Conservation (phyloP, 1,140 invertebrate genomes). For the Drosophila subobscura region DNA sequence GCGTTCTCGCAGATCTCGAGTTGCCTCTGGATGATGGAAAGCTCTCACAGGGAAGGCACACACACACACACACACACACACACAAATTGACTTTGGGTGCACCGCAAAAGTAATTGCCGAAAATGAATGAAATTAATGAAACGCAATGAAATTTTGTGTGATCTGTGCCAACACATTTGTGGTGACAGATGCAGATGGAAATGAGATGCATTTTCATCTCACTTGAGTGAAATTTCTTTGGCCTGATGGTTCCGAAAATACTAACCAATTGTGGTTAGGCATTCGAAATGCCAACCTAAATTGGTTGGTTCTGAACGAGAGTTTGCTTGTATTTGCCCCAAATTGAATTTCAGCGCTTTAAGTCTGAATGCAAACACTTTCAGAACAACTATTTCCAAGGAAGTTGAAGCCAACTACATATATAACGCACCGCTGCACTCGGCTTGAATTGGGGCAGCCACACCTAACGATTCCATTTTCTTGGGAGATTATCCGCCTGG, state of each 20-base stretch:
- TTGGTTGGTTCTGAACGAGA: background rate
- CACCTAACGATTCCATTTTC: slow-evolving; percentile 1
- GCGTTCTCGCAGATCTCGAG: slow-evolving; percentile 9
- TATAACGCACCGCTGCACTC: slow-evolving; percentile 41
- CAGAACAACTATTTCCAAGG: background rate
- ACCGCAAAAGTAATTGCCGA: slow-evolving; percentile 59
- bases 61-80: too few relatives aligned
- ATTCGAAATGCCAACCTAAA: background rate
- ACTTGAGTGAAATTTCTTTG: background rate
- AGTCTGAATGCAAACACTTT: slow-evolving; percentile 10
- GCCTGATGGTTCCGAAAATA: background rate
- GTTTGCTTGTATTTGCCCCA: slow-evolving; percentile 10
- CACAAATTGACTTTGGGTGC: background rate
- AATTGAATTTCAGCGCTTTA: slow-evolving; percentile 3
- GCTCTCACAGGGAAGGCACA: too few relatives aligned
- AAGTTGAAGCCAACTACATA: slow-evolving; percentile 23
- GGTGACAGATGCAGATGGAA: slow-evolving; percentile 14
- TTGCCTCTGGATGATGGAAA: too few relatives aligned
- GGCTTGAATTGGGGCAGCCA: background rate
- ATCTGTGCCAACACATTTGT: slow-evolving; percentile 52
- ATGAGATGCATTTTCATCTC: slow-evolving; percentile 5
- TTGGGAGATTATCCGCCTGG: slow-evolving; percentile 25
- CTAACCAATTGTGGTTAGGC: slow-evolving; percentile 1
- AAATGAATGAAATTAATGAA: slow-evolving; percentile 59
- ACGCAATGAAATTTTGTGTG: slow-evolving; percentile 47